phyloP scores from a whole-genome alignment of 1,140 invertebrate species.

The Melanaphis sacchari region DNA sequence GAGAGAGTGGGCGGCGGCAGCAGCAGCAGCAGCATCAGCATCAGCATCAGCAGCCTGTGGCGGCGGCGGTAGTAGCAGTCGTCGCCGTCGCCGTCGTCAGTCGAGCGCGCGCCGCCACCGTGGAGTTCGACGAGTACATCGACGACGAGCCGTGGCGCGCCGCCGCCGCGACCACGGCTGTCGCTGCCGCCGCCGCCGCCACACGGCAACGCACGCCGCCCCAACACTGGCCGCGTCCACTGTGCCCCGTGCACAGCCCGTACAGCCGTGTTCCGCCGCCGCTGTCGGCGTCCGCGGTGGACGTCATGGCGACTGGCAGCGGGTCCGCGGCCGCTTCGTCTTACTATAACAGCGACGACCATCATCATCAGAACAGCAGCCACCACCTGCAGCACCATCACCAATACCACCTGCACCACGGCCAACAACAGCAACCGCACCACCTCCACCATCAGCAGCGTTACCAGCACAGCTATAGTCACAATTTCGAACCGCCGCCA shows the following conservation, averaged over 20 bases:
- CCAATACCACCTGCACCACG: not conserved
- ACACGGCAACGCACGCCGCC: conserved; percentile 50
- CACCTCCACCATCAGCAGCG: not conserved
- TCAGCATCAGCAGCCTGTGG: conserved; percentile 47
- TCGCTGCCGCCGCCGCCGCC: not conserved
- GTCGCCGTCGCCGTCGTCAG: conserved; percentile 24
- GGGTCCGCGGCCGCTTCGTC: conserved; percentile 55
- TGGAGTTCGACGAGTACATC: conserved; percentile 56
- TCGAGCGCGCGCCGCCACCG: conserved; percentile 39
- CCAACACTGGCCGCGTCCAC: conserved; percentile 49
- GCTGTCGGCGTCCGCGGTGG: conserved; percentile 52
- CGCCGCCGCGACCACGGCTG: conserved; percentile 37
- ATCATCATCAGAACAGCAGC: not conserved
- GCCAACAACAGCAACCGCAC: not conserved
- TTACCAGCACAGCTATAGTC: not conserved
- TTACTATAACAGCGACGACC: not conserved
- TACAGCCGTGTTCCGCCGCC: conserved; percentile 51
- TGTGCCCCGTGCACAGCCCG: conserved; percentile 52
- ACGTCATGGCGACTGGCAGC: conserved; percentile 59
- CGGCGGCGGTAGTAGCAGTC: not conserved
- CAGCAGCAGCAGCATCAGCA: not conserved
- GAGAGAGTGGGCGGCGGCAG: conserved; percentile 46
- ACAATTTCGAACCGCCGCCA: conserved; percentile 42
- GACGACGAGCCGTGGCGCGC: conserved; percentile 56
- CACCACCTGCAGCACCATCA: not conserved